These are phyloP conservation scores for Enteromius argenteus DNA, from an alignment of 2,797 vertebrate species.

Conservation along the genomic window DNA sequence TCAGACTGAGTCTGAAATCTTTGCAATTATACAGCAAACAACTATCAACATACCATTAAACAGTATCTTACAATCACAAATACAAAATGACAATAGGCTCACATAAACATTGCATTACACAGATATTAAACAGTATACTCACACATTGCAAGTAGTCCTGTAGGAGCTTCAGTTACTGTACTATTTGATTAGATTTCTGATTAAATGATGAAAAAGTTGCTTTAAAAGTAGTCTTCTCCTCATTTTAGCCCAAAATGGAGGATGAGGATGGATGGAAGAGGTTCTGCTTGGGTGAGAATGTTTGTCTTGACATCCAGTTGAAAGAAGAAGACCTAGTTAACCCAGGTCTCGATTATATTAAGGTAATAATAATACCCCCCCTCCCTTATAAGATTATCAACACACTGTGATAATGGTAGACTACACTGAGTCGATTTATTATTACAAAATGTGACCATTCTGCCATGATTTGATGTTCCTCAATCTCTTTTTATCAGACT, in stretches of 20 bases:
- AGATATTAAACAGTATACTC: background rate
- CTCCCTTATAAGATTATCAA: background rate
- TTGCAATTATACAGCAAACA: background rate
- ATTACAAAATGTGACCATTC: background rate
- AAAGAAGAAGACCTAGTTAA: constrained; percentile 67
- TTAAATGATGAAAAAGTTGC: background rate
- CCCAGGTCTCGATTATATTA: constrained; percentile 88
- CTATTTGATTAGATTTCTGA: background rate
- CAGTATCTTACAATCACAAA: background rate
- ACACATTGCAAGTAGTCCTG: background rate
- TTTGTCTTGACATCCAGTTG: constrained; percentile 74
- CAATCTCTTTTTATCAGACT: constrained; percentile 74
- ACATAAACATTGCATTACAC: background rate
- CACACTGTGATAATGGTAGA: background rate
- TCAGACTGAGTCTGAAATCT: background rate
- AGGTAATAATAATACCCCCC: constrained; percentile 75
- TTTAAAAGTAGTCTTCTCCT: constrained; percentile 13
- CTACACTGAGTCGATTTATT: background rate
- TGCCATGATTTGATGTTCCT: background rate
- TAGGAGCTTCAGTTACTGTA: background rate
- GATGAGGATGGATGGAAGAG: constrained; percentile 81
- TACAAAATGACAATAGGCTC: background rate
- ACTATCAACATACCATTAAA: background rate
- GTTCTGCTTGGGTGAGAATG: constrained; percentile 87
- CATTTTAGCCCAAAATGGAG: constrained; percentile 69